These are phyloP conservation scores for Sebastes wilsoni DNA, from an alignment of 2,797 vertebrate genomes.

Conservation along the genomic window DNA sequence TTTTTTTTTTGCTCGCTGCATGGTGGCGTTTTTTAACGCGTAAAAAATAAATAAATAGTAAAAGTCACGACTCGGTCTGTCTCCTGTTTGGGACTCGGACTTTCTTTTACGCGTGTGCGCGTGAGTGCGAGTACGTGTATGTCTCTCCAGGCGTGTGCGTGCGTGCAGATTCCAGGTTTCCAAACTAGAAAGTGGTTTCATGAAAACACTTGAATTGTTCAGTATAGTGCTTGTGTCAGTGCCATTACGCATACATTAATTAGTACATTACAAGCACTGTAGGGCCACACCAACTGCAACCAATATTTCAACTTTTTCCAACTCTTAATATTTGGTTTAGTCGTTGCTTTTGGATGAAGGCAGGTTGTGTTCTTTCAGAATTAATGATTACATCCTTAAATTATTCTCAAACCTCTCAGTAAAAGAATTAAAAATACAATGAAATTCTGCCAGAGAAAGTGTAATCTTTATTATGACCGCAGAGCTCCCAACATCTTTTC, in stretches of 20 bases:
- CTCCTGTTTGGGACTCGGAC: conserved; percentile 33
- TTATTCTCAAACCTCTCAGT: neutral
- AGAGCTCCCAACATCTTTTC: neutral
- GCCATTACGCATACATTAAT: conserved; percentile 15
- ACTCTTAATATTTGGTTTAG: neutral
- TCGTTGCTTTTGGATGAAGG: neutral
- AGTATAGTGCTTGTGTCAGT: conserved; percentile 22
- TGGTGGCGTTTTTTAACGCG: conserved; percentile 14
- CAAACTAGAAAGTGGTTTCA: conserved; percentile 42
- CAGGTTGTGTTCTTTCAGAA: neutral
- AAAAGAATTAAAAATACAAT: neutral
- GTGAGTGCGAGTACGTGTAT: neutral
- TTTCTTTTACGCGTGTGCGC: conserved; percentile 21
- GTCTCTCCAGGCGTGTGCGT: neutral
- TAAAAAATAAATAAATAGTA: neutral
- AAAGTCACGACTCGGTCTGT: conserved; percentile 24
- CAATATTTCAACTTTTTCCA: conserved; percentile 2
- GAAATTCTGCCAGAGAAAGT: neutral
- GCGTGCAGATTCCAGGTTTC: conserved; percentile 2
- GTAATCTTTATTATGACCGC: neutral
- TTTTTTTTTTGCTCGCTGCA: neutral
- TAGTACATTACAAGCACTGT: neutral
- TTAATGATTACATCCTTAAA: neutral
- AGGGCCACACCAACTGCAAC: neutral
- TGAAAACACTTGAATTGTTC: conserved; percentile 44